These are phyloP conservation scores for Drosophila pandora DNA, from an alignment of 1,140 invertebrate genomes.

Conservation along the genomic window DNA sequence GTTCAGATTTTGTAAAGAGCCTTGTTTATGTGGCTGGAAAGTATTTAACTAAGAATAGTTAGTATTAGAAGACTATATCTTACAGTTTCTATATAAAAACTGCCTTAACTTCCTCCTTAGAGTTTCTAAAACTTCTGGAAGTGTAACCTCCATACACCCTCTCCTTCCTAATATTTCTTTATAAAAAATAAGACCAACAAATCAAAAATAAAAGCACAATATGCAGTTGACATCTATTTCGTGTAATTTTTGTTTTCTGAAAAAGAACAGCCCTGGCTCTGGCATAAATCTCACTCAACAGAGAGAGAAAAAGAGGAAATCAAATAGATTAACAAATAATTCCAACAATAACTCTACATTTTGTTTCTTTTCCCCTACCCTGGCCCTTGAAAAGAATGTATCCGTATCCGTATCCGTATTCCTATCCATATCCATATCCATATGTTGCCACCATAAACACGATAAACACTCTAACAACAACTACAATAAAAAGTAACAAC, in stretches of 20 bases:
- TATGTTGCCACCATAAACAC: conserved; percentile 65
- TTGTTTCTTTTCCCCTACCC: too few species aligned
- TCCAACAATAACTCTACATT: conserved; percentile 52
- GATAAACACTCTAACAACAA: conserved; percentile 60
- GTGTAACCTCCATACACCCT: too few species aligned
- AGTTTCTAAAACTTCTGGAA: too few species aligned
- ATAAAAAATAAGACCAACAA: conserved; percentile 7
- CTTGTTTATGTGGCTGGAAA: too few species aligned
- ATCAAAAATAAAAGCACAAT: conserved; percentile 59
- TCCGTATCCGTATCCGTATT: background rate
- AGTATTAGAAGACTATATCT: too few species aligned
- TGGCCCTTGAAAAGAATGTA: too few species aligned
- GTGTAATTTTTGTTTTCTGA: background rate
- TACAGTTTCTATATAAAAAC: too few species aligned
- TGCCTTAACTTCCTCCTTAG: too few species aligned
- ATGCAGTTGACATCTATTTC: background rate
- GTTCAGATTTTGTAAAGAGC: too few species aligned
- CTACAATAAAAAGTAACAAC: conserved; percentile 36
- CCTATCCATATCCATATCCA: conserved; percentile 50
- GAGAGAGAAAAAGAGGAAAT: conserved; percentile 35
- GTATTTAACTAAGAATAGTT: too few species aligned
- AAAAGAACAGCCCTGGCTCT: background rate
- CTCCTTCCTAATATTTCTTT: too few species aligned
- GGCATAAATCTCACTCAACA: conserved; percentile 72
- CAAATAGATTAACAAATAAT: conserved; percentile 80